Percentiles rank a stretch among this genome's conserved stretches.
Evolutionary conservation across 1,140 invertebrate species (phyloP).

Genomic region (Rhopalosiphum maidis): DNA sequence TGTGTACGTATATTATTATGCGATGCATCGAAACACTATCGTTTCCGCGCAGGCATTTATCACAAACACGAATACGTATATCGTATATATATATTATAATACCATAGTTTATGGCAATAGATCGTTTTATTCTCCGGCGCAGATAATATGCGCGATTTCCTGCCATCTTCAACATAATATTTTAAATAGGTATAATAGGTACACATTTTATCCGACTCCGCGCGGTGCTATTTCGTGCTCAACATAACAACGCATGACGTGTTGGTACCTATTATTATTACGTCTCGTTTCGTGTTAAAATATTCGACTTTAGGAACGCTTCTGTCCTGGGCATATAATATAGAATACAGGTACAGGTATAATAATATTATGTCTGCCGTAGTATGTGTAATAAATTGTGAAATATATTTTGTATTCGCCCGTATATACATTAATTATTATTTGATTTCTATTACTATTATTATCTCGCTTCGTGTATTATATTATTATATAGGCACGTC

Average conservation of each 20-base stretch:
- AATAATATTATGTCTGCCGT: no score
- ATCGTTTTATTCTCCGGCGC: not conserved
- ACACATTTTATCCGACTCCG: not conserved
- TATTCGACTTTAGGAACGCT: not conserved
- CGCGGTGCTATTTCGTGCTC: not conserved
- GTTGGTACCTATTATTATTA: not conserved
- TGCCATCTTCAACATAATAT: not conserved
- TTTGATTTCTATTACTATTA: not conserved
- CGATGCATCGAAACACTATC: not conserved
- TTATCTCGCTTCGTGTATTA: not conserved
- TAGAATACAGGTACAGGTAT: not conserved
- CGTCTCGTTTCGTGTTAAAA: conserved; percentile 15
- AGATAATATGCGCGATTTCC: conserved; percentile 6
- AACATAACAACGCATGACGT: conserved; percentile 1
- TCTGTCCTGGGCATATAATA: not conserved
- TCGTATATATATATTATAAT: not conserved
- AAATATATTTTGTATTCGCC: not conserved
- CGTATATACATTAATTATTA: conserved; percentile 10
- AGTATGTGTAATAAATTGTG: not conserved
- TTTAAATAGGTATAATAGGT: no score
- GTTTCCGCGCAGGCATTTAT: not conserved
- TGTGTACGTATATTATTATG: not conserved
- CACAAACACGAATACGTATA: not conserved
- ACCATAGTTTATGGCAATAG: not conserved
- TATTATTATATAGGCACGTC: no score